These are phyloP conservation scores for Clarias batrachus DNA, from an alignment of 2,113 vertebrate genomes.

Conservation along the genomic window DNA sequence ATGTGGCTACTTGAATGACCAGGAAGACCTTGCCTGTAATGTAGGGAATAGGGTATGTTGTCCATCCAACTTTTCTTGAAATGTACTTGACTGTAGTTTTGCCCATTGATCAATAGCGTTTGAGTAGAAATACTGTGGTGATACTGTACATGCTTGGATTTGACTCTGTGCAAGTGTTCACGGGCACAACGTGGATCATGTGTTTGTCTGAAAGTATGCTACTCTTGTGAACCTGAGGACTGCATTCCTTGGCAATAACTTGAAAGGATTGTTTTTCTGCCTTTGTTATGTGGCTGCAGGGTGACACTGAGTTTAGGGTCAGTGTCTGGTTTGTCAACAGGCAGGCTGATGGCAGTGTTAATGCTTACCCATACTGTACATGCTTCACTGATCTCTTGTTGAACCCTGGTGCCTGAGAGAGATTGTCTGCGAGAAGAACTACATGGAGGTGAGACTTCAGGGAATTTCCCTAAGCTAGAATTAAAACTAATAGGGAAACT, in stretches of 20 bases:
- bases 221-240: not conserved
- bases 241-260: not conserved
- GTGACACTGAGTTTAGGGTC: conserved; percentile 49
- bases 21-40: conserved; percentile 60
- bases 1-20: conserved; percentile 61
- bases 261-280: not conserved
- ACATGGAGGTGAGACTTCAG: conserved; percentile 51
- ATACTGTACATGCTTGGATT: not conserved
- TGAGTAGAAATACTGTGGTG: not conserved
- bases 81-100: not conserved
- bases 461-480: not conserved
- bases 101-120: not conserved
- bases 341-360: conserved; percentile 22
- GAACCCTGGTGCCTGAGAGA: conserved; percentile 52
- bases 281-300: conserved; percentile 43
- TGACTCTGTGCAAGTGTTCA: not conserved
- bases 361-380: conserved; percentile 48
- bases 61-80: not conserved
- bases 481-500: not conserved
- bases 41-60: conserved; percentile 53
- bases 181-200: not conserved
- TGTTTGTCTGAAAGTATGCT: not conserved
- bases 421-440: conserved; percentile 57
- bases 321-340: conserved; percentile 55
- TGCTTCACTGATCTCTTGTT: conserved; percentile 48